A percentile compares a stretch with the other conserved stretches of the same genome.
Conservation (phyloP, 2,113 vertebrate genomes). For the Hydrochoerus hydrochaeris region DNA sequence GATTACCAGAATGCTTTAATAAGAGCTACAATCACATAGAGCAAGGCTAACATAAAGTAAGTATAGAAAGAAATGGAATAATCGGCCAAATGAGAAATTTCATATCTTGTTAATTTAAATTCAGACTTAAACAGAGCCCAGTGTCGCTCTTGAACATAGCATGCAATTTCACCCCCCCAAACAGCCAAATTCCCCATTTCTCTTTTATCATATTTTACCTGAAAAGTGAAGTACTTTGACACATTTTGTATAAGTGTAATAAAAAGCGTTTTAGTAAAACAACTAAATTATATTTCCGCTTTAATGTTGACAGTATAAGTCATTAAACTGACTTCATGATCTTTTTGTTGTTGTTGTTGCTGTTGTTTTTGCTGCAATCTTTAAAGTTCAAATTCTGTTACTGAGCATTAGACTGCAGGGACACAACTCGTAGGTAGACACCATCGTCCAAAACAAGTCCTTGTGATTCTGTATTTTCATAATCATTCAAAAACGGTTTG, state of each 20-base stretch:
- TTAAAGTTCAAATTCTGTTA: background rate
- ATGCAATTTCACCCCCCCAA: background rate
- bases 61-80: background rate
- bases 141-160: accelerated
- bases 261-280: background rate
- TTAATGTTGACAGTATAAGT: background rate
- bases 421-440: background rate
- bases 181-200: background rate
- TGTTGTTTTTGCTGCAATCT: background rate
- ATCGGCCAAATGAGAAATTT: background rate
- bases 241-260: background rate
- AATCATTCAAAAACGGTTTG: background rate
- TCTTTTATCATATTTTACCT: background rate
- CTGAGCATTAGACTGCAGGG: background rate
- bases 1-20: background rate
- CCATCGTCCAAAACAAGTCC: background rate
- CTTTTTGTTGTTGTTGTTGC: background rate
- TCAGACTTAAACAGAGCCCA: background rate
- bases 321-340: background rate
- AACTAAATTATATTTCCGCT: background rate
- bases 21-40: background rate
- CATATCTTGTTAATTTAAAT: background rate
- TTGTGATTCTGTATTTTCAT: background rate
- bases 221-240: background rate
- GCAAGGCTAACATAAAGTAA: background rate